Base-by-base conservation (phyloP, 2,888 invertebrate genomes). In the Anorthoa munda region DNA sequence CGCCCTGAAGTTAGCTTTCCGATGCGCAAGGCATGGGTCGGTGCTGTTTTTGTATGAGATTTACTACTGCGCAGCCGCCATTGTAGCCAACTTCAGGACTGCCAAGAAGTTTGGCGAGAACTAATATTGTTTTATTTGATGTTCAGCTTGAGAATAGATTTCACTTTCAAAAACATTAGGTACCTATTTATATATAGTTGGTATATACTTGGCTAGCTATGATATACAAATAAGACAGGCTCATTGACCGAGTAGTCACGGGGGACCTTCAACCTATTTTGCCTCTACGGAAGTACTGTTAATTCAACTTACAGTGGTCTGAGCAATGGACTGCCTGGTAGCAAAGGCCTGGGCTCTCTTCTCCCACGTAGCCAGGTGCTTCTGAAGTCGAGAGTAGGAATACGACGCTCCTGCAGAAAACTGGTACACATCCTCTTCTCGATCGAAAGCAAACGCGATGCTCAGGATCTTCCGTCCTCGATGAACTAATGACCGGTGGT, bases 401-500 rank as follows among this genome's bases (percentile, higher is more conserved):
- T 99, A 99, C 0, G 99, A 99, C 78, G 98, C 98, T 45, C 98
- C 98, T 87, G 99, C 97, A 2, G 99, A 97, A 94, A 99, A 99
- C 92, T 99, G 99, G 91, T 99, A 99, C 2, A 99, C 97, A 89
- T 99, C 99, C 86, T 99, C 99, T 92, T 99, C 99, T 71, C 97
- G 97, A 93, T 99, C 99, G 91, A 99, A 99, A 39, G 98, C 98
- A 92, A 99, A 99, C 0, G 99, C 98, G 91, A 99, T 98, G 89
- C 99, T 99, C 76, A 99, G 97, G 48, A 99, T 98, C 93, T 99
- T 99, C 86, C 99, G 98, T 74, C 98, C 98, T 85, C 98, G 97
- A 93, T 99, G 99, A 77, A 97, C 97, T 15, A 98, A 96, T 2
- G 99, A 99, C 84, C 98, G 97, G 95, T 99, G 99, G 93, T 99